Base-by-base conservation (phyloP, 2,113 vertebrate species). In the Leptobrachium ailaonicum region DNA sequence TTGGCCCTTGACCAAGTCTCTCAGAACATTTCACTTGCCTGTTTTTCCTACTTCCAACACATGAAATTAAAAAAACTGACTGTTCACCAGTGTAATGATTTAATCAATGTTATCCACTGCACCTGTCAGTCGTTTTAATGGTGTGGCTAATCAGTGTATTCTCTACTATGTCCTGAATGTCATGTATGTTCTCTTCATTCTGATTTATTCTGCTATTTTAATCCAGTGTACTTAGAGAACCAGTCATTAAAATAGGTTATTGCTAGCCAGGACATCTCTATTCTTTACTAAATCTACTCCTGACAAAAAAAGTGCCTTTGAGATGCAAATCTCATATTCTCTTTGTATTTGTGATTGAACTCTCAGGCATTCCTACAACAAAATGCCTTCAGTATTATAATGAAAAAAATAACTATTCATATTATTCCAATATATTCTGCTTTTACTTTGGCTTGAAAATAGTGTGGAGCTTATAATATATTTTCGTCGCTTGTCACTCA, bases 401-500 rank as follows among this genome's bases (percentile, higher is more conserved):
- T 60, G 56, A 12, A 12, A 60, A 60, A 60, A 60, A 60, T 12
- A 13, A 60, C 12, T 54, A 54, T 10, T 10, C 56, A 13, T 14
- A 60, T 60, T 60, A 60, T 60, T 60, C 56, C 56, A 60, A 60
- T 60, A 60, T 60, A 60, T 60, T 60, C 56, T 60, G 13, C 56
- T 60, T 60, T 60, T 60, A 13, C 56, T 12, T 60, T 60, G 56
- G 56, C 56, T 60, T 60, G 56, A 60, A 60, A 60, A 60, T 14
- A 60, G 56, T 4, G 3, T 60, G 56, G 10, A 60, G 56, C 56
- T 60, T 60, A 60, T 60, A 60, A 60, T 60, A 60, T 14, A 8
- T 60, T 8, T 50, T 50, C 8, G 56, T 60, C 13, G 13, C 13
- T 60, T 60, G 10, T 60, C 56, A 60, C 56, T 60, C 56, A 60